Evolutionary conservation across 1,140 invertebrate genomes (phyloP).

Genomic region (Dreissena rostriformis): DNA sequence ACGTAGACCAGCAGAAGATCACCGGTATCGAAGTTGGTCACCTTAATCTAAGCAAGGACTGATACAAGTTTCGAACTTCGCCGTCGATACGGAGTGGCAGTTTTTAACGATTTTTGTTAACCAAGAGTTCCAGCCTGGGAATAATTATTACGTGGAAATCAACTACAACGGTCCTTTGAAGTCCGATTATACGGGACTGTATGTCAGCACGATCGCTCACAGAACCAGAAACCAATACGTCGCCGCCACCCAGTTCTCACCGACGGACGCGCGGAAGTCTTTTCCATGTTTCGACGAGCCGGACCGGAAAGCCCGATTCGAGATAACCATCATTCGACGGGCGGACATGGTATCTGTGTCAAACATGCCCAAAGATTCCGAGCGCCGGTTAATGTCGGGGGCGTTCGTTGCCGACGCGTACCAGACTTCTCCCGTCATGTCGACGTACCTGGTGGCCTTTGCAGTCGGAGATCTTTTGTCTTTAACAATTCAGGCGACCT

Average conservation of each 20-base stretch:
- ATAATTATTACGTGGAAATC: slow-evolving; percentile 86
- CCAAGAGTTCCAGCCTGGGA: slow-evolving; percentile 81
- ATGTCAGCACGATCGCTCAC: slow-evolving; percentile 68
- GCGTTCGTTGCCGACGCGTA: slow-evolving; percentile 87
- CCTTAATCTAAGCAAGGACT: neutral
- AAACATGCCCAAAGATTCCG: slow-evolving; percentile 87
- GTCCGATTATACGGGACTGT: slow-evolving; percentile 84
- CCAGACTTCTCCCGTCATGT: slow-evolving; percentile 90
- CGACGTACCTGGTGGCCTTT: slow-evolving; percentile 92
- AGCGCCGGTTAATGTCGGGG: slow-evolving; percentile 58
- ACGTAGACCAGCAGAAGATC: slow-evolving; percentile 81
- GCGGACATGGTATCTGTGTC: slow-evolving; percentile 87
- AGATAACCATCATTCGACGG: slow-evolving; percentile 87
- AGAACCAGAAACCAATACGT: slow-evolving; percentile 58
- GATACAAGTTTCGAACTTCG: slow-evolving; percentile 63
- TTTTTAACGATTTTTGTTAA: slow-evolving; percentile 85
- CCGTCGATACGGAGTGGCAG: slow-evolving; percentile 84
- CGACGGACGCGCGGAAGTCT: slow-evolving; percentile 82
- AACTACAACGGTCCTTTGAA: slow-evolving; percentile 87
- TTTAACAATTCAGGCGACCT: neutral
- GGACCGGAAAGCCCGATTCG: slow-evolving; percentile 92
- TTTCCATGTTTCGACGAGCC: slow-evolving; percentile 99
- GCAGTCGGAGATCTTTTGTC: slow-evolving; percentile 89
- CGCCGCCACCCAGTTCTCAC: slow-evolving; percentile 74
- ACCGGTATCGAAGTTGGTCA: slow-evolving; percentile 8